Evolutionary conservation across 2,888 invertebrate genomes (phyloP), one percentile per base, ranked within the genome.

Genomic region (Scotopteryx bipunctaria): DNA sequence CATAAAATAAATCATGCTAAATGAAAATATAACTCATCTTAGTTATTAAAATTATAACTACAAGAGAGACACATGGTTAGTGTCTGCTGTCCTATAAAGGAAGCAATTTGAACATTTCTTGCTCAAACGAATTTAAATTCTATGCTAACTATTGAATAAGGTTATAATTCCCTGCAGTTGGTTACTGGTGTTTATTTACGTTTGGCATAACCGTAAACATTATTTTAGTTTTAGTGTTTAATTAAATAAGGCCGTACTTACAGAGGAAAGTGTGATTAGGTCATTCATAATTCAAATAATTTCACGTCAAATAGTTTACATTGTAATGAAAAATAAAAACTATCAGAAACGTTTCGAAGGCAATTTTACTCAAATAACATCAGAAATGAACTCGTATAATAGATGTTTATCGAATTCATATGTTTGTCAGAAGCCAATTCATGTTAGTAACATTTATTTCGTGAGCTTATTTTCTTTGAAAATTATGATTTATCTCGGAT

Each of bases 391-490:
- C 31, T 41, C 2, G 32, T 16, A 31, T 52, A 48, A 55, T 52
- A 51, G 31, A 41, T 45, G 21, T 27, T 44, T 21, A 51, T 42
- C 42, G 13, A 51, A 56, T 51, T 53, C 38, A 35, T 51, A 35
- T 37, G 19, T 47, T 50, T 44, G 53, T 59, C 40, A 45, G 51
- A 40, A 35, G 19, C 27, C 25, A 13, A 32, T 35, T 56, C 45
- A 50, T 55, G 55, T 45, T 54, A 42, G 13, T 43, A 51, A 25
- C 48, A 51, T 51, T 55, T 36, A 15, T 43, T 40, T 17, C 31
- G 5, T 32, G 3, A 14, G 13, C n/a, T 25, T 44, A 36, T 35
- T 31, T 42, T 29, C 19, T 37, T 3, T 14, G 21, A 23, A 37
- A n/a, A n/a, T 27, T 16, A 11, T 11, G 31, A 5, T 9, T n/a